Conservation (phyloP, 2,113 vertebrate species). For the Jacana jacana region DNA sequence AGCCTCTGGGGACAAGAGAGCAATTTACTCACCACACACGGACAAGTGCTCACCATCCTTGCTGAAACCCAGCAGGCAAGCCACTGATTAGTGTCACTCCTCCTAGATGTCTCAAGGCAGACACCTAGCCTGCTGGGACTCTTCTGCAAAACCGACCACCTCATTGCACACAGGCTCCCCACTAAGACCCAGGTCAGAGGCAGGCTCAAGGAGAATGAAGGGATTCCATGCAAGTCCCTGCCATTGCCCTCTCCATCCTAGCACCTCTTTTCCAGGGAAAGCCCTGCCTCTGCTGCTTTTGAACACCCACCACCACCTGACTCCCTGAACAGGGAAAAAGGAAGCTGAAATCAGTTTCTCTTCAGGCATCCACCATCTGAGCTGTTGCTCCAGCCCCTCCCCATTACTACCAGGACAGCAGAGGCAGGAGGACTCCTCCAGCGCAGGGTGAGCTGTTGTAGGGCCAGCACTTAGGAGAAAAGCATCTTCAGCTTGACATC, state of each 20-base stretch:
- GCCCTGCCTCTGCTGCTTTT: not conserved
- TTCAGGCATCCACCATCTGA: not conserved
- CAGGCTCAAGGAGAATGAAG: not conserved
- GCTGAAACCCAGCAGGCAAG: not conserved
- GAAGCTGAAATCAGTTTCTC: not conserved
- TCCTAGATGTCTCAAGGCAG: not conserved
- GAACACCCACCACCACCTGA: not conserved
- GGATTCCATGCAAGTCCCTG: not conserved
- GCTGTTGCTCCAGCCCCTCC: not conserved
- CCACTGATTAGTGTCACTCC: not conserved
- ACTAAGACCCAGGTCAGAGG: not conserved
- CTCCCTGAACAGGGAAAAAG: not conserved
- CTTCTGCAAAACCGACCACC: not conserved
- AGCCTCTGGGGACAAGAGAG: not conserved
- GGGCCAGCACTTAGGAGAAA: constrained; percentile 21
- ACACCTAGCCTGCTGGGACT: not conserved
- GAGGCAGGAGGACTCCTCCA: not conserved
- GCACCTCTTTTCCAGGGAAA: not conserved
- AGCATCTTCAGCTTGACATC: constrained; percentile 8
- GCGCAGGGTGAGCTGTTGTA: not conserved
- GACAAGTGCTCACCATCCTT: not conserved
- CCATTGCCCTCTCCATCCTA: not conserved
- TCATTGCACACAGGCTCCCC: rapidly evolving
- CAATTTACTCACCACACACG: not conserved
- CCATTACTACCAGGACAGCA: not conserved